phyloP scores from a whole-genome alignment of 2,888 invertebrate genomes.

The Horisme vitalbata region DNA sequence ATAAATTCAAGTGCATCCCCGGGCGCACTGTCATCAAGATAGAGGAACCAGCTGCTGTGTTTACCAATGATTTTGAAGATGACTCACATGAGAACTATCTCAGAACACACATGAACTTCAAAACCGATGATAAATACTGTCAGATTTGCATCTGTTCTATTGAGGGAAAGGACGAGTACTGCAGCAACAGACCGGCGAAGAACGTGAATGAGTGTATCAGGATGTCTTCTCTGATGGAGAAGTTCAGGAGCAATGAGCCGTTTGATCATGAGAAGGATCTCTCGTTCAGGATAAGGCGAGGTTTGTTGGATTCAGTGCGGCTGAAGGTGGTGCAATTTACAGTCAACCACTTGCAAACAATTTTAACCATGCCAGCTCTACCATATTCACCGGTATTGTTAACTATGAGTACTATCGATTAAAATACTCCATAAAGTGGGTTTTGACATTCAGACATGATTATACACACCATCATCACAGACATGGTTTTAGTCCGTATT shows the following conservation, averaged over 20 bases:
- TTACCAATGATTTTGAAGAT: constrained; percentile 6
- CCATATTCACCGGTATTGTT: too few relatives aligned
- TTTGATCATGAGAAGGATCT: constrained; percentile 51
- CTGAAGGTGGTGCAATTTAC: constrained; percentile 21
- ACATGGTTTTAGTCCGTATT: too few relatives aligned
- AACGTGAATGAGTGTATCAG: constrained; percentile 67
- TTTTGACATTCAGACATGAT: too few relatives aligned
- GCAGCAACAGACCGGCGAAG: constrained; percentile 57
- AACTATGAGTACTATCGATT: too few relatives aligned
- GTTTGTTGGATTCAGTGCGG: constrained; percentile 50
- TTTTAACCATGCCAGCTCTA: too few relatives aligned
- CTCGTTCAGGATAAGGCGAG: constrained; percentile 58
- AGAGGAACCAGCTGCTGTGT: constrained; percentile 10
- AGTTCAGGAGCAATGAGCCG: constrained; percentile 41
- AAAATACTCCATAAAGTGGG: too few relatives aligned
- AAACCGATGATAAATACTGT: constrained; percentile 51
- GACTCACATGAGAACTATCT: constrained; percentile 31
- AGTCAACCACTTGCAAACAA: neutral
- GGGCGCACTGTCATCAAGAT: constrained; percentile 60
- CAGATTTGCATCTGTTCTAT: constrained; percentile 63
- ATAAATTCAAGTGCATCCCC: constrained; percentile 56
- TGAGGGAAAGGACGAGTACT: constrained; percentile 60
- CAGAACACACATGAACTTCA: constrained; percentile 51
- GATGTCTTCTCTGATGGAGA: constrained; percentile 39
- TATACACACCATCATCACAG: too few relatives aligned